Percentiles rank a stretch among this genome's conserved stretches.
phyloP scores from a whole-genome alignment of 2,888 invertebrate species.

The Cetonia aurata region DNA sequence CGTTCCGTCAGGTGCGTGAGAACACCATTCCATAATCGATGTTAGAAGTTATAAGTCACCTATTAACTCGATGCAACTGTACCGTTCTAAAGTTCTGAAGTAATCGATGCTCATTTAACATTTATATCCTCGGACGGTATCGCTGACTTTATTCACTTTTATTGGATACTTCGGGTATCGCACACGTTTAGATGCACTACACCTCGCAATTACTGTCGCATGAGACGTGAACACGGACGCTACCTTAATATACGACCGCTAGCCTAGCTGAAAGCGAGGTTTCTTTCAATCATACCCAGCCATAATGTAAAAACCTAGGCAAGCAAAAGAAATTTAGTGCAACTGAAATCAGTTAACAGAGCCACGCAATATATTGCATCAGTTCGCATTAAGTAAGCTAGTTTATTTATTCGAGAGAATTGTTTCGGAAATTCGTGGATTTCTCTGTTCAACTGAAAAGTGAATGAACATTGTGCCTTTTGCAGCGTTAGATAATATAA shows the following conservation, averaged over 20 bases:
- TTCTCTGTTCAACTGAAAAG: no score
- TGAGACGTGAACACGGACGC: conserved; percentile 27
- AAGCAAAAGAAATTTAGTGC: background rate
- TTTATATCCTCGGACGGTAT: conserved; percentile 52
- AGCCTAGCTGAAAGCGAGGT: conserved; percentile 13
- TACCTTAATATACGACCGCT: conserved; percentile 14
- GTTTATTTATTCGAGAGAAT: no score
- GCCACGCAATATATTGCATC: no score
- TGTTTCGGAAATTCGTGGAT: no score
- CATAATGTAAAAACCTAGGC: conserved; percentile 22
- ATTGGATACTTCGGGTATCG: conserved; percentile 22
- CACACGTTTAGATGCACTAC: conserved; percentile 24
- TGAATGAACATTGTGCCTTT: no score
- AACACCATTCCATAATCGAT: conserved; percentile 52
- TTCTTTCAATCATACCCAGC: conserved; percentile 22
- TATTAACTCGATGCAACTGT: conserved; percentile 53
- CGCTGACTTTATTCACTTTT: conserved; percentile 26
- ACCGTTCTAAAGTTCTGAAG: conserved; percentile 49
- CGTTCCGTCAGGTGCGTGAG: conserved; percentile 53
- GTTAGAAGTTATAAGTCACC: conserved; percentile 51
- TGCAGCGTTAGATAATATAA: no score
- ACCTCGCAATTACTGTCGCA: conserved; percentile 30
- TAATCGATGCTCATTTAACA: conserved; percentile 54
- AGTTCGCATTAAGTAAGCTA: no score
- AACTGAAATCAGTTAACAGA: no score